phyloP scores from a whole-genome alignment of 2,888 invertebrate genomes.

The Teleogryllus oceanicus region DNA sequence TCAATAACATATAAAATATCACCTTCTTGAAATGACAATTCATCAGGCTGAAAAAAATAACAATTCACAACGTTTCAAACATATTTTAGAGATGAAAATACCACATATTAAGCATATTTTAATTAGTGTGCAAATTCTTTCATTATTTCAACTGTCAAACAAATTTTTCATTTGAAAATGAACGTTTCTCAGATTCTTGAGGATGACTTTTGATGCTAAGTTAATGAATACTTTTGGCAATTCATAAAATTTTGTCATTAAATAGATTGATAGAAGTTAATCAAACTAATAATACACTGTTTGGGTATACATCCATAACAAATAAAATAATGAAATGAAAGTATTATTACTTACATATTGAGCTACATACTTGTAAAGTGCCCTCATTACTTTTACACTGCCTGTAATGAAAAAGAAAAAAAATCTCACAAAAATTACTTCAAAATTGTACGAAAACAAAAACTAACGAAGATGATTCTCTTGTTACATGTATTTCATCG shows the following conservation, averaged over 20 bases:
- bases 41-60: slow-evolving; percentile 51
- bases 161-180: no score
- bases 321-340: background rate
- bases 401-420: slow-evolving; percentile 44
- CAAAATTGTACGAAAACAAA: background rate
- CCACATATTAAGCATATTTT: background rate
- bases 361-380: slow-evolving; percentile 56
- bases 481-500: background rate
- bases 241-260: background rate
- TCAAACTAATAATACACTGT: background rate
- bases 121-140: no score
- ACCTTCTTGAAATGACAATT: slow-evolving; percentile 62
- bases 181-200: no score
- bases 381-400: slow-evolving; percentile 56
- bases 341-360: slow-evolving; percentile 50
- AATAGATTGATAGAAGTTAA: background rate
- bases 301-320: no score
- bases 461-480: no score
- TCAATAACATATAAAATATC: slow-evolving; percentile 59
- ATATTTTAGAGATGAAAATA: no score
- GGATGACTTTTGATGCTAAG: no score
- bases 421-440: background rate
- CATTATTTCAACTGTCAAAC: no score
- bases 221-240: no score
- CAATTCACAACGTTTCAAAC: no score